Percentiles rank a stretch among this genome's conserved stretches.
These are phyloP conservation scores for Channallabes apus DNA, from an alignment of 2,797 vertebrate genomes.

Conservation along the genomic window DNA sequence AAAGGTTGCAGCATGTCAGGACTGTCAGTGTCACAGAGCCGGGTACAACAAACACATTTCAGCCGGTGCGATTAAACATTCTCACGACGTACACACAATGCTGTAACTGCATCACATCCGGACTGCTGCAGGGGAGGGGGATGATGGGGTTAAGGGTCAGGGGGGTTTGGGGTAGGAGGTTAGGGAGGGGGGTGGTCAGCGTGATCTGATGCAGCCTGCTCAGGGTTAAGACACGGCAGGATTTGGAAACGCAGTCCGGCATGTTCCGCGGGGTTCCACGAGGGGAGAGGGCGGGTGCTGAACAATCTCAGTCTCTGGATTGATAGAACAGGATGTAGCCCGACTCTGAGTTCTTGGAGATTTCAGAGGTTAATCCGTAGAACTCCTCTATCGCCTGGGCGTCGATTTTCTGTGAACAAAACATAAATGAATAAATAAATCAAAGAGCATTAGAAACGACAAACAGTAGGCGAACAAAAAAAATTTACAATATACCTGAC, in stretches of 20 bases:
- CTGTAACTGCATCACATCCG: constrained; percentile 44
- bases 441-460: no score
- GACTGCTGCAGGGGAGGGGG: constrained; percentile 40
- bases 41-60: constrained; percentile 54
- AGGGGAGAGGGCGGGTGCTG: constrained; percentile 57
- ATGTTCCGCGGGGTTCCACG: constrained; percentile 52
- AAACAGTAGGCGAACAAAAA: not conserved
- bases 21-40: constrained; percentile 66
- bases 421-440: not conserved
- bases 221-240: constrained; percentile 62
- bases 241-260: constrained; percentile 41
- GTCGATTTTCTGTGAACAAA: constrained; percentile 82
- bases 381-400: constrained; percentile 94
- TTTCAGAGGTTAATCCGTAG: constrained; percentile 90
- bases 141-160: constrained; percentile 43
- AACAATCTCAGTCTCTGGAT: constrained; percentile 82
- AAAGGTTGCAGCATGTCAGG: constrained; percentile 63
- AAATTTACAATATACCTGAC: no score
- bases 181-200: constrained; percentile 50
- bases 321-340: constrained; percentile 94
- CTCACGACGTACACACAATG: constrained; percentile 62
- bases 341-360: constrained; percentile 92
- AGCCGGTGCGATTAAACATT: constrained; percentile 64
- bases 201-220: constrained; percentile 62
- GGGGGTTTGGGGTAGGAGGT: constrained; percentile 39